These are phyloP conservation scores for Micromys minutus DNA, from an alignment of 2,113 vertebrate genomes.

Conservation along the genomic window DNA sequence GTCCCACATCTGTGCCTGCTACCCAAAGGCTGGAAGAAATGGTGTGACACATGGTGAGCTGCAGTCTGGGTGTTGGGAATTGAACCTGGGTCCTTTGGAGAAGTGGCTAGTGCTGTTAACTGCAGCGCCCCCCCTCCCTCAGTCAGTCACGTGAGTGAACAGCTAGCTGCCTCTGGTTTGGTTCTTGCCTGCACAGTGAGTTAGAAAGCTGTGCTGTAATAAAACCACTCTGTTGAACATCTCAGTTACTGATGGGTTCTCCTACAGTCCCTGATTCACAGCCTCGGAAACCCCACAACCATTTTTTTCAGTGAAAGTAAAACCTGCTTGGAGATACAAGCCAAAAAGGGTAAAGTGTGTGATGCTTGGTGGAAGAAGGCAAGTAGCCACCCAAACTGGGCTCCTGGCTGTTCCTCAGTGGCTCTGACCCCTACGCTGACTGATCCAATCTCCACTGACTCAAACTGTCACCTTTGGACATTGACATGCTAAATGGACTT, in stretches of 20 bases:
- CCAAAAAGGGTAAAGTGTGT: background rate
- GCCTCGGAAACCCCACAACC: background rate
- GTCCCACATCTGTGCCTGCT: background rate
- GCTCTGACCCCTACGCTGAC: accelerated
- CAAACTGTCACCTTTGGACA: background rate
- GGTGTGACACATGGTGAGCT: background rate
- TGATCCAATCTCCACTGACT: background rate
- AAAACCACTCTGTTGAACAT: no score
- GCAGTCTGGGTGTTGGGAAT: background rate
- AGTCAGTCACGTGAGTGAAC: background rate
- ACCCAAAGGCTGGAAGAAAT: background rate
- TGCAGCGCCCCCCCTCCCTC: accelerated
- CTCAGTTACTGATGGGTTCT: background rate
- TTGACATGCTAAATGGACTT: background rate
- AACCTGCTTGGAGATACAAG: background rate
- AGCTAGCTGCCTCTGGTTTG: no score
- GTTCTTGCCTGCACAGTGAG: background rate
- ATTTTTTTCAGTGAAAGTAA: background rate
- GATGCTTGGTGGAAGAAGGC: background rate
- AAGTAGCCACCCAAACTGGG: no score
- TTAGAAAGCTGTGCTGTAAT: background rate
- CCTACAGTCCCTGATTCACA: background rate
- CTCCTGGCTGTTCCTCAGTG: background rate
- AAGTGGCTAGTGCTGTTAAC: background rate
- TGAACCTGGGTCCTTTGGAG: background rate